phyloP scores from a whole-genome alignment of 2,888 invertebrate species.

The Tetramorium bicarinatum region DNA sequence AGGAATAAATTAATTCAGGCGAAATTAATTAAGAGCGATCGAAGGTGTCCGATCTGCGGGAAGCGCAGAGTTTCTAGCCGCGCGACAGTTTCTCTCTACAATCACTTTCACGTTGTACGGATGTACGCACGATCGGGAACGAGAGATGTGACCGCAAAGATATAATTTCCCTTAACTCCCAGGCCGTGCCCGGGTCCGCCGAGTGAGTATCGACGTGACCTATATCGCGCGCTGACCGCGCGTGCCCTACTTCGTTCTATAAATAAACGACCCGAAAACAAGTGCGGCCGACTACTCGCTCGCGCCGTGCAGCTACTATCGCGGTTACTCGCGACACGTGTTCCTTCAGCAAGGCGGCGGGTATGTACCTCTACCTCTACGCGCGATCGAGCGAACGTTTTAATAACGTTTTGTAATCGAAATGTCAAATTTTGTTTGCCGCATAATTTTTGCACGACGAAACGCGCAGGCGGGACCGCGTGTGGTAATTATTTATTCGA shows the following conservation, averaged over 20 bases:
- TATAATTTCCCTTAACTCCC: conserved; percentile 46
- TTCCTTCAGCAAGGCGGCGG: neutral
- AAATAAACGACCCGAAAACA: conserved; percentile 58
- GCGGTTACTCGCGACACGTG: neutral
- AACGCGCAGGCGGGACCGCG: neutral
- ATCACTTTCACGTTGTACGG: conserved; percentile 46
- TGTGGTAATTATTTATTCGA: conserved; percentile 5
- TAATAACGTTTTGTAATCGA: neutral
- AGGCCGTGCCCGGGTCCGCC: neutral
- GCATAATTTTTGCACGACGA: neutral
- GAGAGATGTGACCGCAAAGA: conserved; percentile 32
- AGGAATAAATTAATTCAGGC: conserved; percentile 39
- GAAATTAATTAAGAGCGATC: conserved; percentile 45
- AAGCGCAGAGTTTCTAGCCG: conserved; percentile 30
- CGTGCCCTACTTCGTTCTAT: conserved; percentile 46
- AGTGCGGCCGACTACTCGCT: neutral
- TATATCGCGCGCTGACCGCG: conserved; percentile 59
- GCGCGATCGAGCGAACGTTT: neutral
- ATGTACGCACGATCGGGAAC: neutral
- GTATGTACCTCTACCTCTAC: neutral
- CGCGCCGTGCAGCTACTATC: neutral
- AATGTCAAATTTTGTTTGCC: conserved; percentile 25
- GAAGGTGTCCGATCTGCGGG: neutral
- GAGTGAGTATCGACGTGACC: conserved; percentile 64
- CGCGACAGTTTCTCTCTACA: conserved; percentile 25